Base-by-base conservation (phyloP, 2,888 invertebrate species). In the Temnothorax rugatulus region DNA sequence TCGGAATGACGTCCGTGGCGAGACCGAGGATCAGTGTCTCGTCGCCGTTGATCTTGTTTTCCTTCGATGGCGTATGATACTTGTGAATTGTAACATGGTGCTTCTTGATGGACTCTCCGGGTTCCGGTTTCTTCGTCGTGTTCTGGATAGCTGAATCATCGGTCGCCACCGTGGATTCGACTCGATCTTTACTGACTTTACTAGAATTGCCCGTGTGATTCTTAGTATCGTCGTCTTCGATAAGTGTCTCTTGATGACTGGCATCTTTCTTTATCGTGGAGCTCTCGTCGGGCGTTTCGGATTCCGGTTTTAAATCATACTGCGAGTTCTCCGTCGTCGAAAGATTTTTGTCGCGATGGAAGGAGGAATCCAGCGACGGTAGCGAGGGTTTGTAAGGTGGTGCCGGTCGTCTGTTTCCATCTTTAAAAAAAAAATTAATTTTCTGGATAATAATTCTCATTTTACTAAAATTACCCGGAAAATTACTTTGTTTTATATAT, bases 321-420 rank as follows among this genome's bases (percentile, higher is more conserved):
- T 87, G 87, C 13, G 84, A 82, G 64, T 89, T 90, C 13, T 92
- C 90, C n/a, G 86, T 29, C 25, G 34, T 34, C 7, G 68, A 34
- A 4, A 84, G 83, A 1, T 86, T 91, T 61, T 92, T 92, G 34
- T 92, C 88, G 5, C 88, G 86, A 75, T 90, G 86, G 54, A 88
- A 91, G 38, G 73, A 84, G 29, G 88, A 86, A 47, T 93, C 88
- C 41, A 87, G 29, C 7, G 84, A 82, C 0, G 90, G 87, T 47
- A 92, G 92, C 50, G 93, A 59, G 0, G 94, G 94, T 85, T 94
- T 95, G 86, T 95, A 93, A 0, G 93, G 88, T 3, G 93, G 90
- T 21, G 92, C 86, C 2, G 94, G 95, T 79, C 92, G 92, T 64
- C 93, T 90, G 57, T 91, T 92, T 18, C 87, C 90, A 77, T 91